Evolutionary conservation across 2,888 invertebrate species (phyloP).

Genomic region (Sylvicola fuscatus): DNA sequence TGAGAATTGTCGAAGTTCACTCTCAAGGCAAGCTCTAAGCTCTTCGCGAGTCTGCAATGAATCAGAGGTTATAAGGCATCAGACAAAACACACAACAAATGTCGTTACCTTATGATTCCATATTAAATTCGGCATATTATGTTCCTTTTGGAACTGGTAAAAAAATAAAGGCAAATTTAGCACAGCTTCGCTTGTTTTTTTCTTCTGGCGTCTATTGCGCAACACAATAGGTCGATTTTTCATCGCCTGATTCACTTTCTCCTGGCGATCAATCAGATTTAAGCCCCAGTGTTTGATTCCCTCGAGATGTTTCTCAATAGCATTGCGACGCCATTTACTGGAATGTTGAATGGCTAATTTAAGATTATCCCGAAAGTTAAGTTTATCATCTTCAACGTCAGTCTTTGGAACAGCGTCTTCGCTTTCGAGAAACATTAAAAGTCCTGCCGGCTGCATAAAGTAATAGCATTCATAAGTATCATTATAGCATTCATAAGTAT

Average conservation of each 20-base stretch:
- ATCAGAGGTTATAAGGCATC: slow-evolving; percentile 1
- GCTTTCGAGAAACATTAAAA: slow-evolving; percentile 76
- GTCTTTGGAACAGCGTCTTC: slow-evolving; percentile 60
- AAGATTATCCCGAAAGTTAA: slow-evolving; percentile 79
- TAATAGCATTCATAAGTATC: too few species aligned
- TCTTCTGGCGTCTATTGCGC: slow-evolving; percentile 54
- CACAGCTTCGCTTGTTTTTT: slow-evolving; percentile 19
- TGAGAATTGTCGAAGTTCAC: slow-evolving; percentile 76
- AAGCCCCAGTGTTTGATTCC: slow-evolving; percentile 48
- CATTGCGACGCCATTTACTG: slow-evolving; percentile 42
- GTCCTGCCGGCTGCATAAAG: slow-evolving; percentile 60
- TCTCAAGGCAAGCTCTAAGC: slow-evolving; percentile 74
- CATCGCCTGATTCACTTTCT: slow-evolving; percentile 19
- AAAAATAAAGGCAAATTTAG: slow-evolving; percentile 61
- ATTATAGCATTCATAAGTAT: slow-evolving; percentile 1
- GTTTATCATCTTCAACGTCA: slow-evolving; percentile 44
- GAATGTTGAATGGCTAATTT: slow-evolving; percentile 75
- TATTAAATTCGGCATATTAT: slow-evolving; percentile 86
- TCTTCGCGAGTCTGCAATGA: slow-evolving; percentile 73
- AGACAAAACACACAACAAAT: too few species aligned
- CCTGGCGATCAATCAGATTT: slow-evolving; percentile 24
- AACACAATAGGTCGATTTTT: slow-evolving; percentile 71
- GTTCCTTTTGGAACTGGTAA: slow-evolving; percentile 85
- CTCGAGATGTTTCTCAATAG: slow-evolving; percentile 69
- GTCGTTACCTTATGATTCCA: slow-evolving; percentile 97